Evolutionary conservation across 1,140 invertebrate genomes (phyloP).

Genomic region (Chrysoperla carnea): DNA sequence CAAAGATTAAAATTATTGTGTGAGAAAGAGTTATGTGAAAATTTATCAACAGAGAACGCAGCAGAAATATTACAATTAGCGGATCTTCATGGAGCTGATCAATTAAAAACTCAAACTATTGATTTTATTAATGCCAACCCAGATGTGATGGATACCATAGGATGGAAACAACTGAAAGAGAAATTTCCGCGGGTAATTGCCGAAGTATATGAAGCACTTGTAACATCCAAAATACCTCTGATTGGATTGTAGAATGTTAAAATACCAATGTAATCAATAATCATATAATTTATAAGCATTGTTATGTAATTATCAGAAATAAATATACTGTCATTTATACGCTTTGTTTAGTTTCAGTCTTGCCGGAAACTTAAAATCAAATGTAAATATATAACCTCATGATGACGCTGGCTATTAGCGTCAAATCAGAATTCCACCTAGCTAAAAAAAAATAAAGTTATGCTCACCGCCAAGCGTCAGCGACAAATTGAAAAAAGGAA

Average conservation of each 20-base stretch:
- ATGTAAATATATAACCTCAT: too few relatives aligned
- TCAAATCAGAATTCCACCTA: too few relatives aligned
- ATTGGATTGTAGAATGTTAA: conserved; percentile 56
- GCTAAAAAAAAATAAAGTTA: too few relatives aligned
- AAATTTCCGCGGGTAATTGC: conserved; percentile 95
- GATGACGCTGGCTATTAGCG: too few relatives aligned
- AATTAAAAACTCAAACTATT: conserved; percentile 96
- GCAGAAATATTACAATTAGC: conserved; percentile 95
- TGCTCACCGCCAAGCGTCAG: too few relatives aligned
- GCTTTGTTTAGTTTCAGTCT: too few relatives aligned
- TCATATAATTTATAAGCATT: too few relatives aligned
- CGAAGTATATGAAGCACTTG: conserved; percentile 92
- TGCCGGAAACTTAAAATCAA: too few relatives aligned
- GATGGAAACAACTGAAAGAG: conserved; percentile 95
- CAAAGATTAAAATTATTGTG: conserved; percentile 99
- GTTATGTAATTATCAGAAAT: too few relatives aligned
- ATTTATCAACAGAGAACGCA: conserved; percentile 88
- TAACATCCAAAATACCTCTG: conserved; percentile 94
- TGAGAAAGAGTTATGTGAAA: conserved; percentile 92
- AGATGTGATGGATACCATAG: conserved; percentile 96
- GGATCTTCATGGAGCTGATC: conserved; percentile 95
- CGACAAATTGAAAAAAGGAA: too few relatives aligned
- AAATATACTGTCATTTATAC: too few relatives aligned
- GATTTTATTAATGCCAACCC: conserved; percentile 98
- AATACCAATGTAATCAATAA: too few relatives aligned